phyloP scores from a whole-genome alignment of 2,797 vertebrate species.

The Falco peregrinus region DNA sequence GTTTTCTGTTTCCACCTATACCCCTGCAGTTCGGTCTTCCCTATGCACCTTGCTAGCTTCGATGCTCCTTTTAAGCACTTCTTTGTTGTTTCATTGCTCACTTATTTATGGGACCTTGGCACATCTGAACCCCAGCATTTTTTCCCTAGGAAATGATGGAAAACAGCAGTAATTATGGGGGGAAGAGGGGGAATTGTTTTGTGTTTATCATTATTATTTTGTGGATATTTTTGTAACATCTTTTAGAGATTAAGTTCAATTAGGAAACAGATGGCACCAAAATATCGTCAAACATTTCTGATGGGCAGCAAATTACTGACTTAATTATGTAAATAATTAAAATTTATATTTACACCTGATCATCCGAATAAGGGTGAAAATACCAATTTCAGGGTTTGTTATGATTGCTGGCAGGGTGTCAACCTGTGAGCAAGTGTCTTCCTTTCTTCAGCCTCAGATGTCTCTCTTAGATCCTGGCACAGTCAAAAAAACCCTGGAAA shows the following conservation, averaged over 20 bases:
- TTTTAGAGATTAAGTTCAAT: slow-evolving; percentile 79
- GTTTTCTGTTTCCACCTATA: not conserved
- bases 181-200: not conserved
- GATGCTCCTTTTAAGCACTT: not conserved
- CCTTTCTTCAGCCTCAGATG: slow-evolving; percentile 4
- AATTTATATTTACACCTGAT: slow-evolving; percentile 81
- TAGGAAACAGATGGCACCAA: slow-evolving; percentile 79
- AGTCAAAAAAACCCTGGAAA: not conserved
- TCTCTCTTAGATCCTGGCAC: not conserved
- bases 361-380: slow-evolving; percentile 74
- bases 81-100: not conserved
- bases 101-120: not conserved
- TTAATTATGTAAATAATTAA: slow-evolving; percentile 83
- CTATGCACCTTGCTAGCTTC: not conserved
- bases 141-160: not conserved
- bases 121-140: not conserved
- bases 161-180: not conserved
- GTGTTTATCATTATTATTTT: slow-evolving; percentile 60
- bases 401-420: slow-evolving; percentile 48
- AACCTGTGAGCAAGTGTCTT: not conserved
- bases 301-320: slow-evolving; percentile 76
- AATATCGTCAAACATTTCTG: slow-evolving; percentile 74
- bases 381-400: slow-evolving; percentile 71
- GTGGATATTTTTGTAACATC: slow-evolving; percentile 74
- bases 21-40: not conserved